Conservation (phyloP, 2,888 invertebrate species). For the Gastrophysa polygoni region DNA sequence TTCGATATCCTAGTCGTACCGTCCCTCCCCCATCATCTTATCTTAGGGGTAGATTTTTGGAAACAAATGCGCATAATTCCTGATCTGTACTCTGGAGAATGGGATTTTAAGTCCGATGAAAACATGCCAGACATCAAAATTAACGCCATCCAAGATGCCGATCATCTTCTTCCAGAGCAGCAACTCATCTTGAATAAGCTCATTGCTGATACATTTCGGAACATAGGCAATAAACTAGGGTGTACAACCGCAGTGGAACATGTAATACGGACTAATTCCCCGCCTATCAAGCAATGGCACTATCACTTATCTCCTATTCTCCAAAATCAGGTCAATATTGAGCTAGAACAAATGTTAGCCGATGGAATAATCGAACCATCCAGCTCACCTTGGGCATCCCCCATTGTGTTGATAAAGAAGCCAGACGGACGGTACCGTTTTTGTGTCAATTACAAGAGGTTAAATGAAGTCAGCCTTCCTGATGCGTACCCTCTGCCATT, state of each 20-base stretch:
- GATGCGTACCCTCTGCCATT: slow-evolving; percentile 18
- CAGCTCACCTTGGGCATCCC: slow-evolving; percentile 1
- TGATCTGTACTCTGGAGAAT: neutral
- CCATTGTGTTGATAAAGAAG: neutral
- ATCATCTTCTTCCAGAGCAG: too few species aligned
- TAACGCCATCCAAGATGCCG: too few species aligned
- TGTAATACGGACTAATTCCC: neutral
- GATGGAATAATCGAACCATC: slow-evolving; percentile 4
- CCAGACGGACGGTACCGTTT: slow-evolving; percentile 2
- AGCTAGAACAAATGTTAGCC: slow-evolving; percentile 1
- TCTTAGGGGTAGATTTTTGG: too few species aligned
- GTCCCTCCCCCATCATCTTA: too few species aligned
- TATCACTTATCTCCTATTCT: neutral
- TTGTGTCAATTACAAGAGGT: neutral
- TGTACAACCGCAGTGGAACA: neutral
- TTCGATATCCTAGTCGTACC: too few species aligned
- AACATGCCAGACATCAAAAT: neutral
- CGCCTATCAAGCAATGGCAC: neutral
- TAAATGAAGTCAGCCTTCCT: slow-evolving; percentile 8
- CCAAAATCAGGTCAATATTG: neutral
- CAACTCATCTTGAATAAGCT: too few species aligned
- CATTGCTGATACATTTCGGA: too few species aligned
- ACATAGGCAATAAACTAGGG: neutral
- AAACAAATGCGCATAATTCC: neutral
- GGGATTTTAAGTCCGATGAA: neutral